Conservation (phyloP, 2,113 vertebrate species). For the Psettodes erumei region DNA sequence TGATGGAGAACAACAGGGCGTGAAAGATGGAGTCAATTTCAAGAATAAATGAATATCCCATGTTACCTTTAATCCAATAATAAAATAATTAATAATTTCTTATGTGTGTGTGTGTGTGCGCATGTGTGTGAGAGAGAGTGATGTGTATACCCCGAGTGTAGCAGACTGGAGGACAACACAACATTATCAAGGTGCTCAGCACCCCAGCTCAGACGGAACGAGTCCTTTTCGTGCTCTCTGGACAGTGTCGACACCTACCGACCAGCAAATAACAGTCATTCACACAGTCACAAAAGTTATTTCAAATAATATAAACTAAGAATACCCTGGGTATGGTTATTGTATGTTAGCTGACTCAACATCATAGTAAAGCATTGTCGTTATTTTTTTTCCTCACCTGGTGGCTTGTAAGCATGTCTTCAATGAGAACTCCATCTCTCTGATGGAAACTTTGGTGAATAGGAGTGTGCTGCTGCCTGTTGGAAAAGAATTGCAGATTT, state of each 20-base stretch:
- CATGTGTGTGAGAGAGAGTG: slow-evolving; percentile 14
- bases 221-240: slow-evolving; percentile 90
- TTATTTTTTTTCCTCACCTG: slow-evolving; percentile 81
- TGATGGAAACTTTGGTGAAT: slow-evolving; percentile 88
- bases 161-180: slow-evolving; percentile 92
- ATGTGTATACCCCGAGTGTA: slow-evolving; percentile 91
- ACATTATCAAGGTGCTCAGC: slow-evolving; percentile 96
- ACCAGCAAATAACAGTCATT: slow-evolving; percentile 13
- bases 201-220: slow-evolving; percentile 94
- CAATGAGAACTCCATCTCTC: slow-evolving; percentile 90
- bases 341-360: neutral
- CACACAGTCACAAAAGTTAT: neutral
- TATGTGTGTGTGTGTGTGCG: slow-evolving; percentile 4
- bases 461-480: slow-evolving; percentile 88
- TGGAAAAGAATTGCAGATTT: slow-evolving; percentile 8
- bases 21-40: slow-evolving; percentile 22
- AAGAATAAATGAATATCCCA: neutral
- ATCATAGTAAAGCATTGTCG: neutral
- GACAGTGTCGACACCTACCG: slow-evolving; percentile 87
- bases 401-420: slow-evolving; percentile 90
- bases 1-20: neutral
- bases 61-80: slow-evolving; percentile 1
- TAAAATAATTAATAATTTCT: no score
- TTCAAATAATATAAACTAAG: neutral
- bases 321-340: neutral